phyloP scores from a whole-genome alignment of 2,888 invertebrate genomes.

The Ptilodon capucinus region DNA sequence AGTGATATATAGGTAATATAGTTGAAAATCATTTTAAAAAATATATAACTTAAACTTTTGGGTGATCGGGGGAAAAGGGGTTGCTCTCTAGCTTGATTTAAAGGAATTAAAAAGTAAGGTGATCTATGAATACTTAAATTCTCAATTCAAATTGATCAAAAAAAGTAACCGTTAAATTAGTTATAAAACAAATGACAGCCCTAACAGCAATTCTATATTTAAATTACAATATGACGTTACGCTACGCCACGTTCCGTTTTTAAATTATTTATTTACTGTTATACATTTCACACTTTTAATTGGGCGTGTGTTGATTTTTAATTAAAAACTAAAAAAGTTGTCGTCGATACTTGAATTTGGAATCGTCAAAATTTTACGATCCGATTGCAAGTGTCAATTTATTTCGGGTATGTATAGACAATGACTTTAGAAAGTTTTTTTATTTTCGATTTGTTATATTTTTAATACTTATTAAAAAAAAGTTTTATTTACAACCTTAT shows the following conservation, averaged over 20 bases:
- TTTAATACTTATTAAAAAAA: not conserved
- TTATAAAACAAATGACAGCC: not conserved
- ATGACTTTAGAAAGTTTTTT: too few relatives aligned
- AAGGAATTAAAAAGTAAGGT: too few relatives aligned
- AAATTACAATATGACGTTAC: slow-evolving; percentile 45
- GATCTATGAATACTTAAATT: too few relatives aligned
- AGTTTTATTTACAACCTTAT: not conserved
- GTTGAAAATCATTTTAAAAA: too few relatives aligned
- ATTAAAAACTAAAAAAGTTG: slow-evolving; percentile 9
- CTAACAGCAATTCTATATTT: not conserved
- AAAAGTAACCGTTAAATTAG: slow-evolving; percentile 13
- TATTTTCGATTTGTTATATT: too few relatives aligned
- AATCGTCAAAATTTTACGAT: not conserved
- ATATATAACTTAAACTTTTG: too few relatives aligned
- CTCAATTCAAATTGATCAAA: slow-evolving; percentile 9
- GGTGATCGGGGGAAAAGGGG: too few relatives aligned
- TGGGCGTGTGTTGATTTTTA: slow-evolving; percentile 21
- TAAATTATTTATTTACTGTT: slow-evolving; percentile 40
- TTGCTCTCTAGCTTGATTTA: too few relatives aligned
- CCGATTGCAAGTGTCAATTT: too few relatives aligned
- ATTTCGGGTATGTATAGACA: too few relatives aligned
- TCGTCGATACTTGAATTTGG: not conserved
- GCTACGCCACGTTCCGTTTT: slow-evolving; percentile 36
- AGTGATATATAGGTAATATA: not conserved
- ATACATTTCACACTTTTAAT: slow-evolving; percentile 46